A percentile compares a stretch with the other conserved stretches of the same genome.
Conservation (phyloP, 2,113 vertebrate genomes). For the Brachyistius frenatus region DNA sequence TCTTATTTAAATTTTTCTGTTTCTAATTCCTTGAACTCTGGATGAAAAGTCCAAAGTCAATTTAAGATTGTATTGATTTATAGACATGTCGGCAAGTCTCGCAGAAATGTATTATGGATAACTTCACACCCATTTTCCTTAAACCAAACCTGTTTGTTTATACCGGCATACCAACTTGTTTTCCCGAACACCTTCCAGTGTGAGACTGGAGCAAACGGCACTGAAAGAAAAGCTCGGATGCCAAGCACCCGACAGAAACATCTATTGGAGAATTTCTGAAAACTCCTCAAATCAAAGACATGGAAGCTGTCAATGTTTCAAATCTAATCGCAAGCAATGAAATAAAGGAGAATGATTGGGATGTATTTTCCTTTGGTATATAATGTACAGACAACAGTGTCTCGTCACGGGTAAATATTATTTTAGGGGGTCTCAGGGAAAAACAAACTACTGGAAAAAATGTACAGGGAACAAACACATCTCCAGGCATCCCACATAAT, state of each 20-base stretch:
- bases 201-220: too few relatives aligned
- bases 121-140: not conserved
- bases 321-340: not conserved
- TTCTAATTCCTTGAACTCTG: not conserved
- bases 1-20: not conserved
- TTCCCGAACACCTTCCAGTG: not conserved
- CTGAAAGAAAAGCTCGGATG: not conserved
- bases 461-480: too few relatives aligned
- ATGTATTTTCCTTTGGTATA: not conserved
- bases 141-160: not conserved
- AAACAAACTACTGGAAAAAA: too few relatives aligned
- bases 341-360: not conserved
- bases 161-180: not conserved
- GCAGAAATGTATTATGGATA: too few relatives aligned
- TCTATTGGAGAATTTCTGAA: not conserved
- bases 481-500: too few relatives aligned
- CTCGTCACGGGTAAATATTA: too few relatives aligned
- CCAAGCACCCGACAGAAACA: not conserved
- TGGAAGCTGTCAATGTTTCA: too few relatives aligned
- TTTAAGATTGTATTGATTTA: too few relatives aligned
- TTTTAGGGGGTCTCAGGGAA: too few relatives aligned
- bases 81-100: too few relatives aligned
- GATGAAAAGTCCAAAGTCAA: too few relatives aligned
- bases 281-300: not conserved
- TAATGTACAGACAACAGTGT: too few relatives aligned